Conservation (phyloP, 2,113 vertebrate genomes). For the Silurus glanis region DNA sequence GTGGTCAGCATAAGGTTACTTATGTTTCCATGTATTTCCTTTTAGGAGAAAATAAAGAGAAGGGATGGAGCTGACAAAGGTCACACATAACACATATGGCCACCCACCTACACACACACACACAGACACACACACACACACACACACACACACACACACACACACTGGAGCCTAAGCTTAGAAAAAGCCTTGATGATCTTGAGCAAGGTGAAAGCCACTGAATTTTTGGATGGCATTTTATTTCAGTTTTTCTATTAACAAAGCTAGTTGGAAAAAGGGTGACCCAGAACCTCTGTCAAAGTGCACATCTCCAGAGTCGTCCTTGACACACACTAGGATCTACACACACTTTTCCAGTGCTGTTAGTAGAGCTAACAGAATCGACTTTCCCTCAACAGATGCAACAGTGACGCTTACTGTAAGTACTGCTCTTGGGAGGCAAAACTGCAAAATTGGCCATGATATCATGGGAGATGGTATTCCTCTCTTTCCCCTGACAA, state of each 20-base stretch:
- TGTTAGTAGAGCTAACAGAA: background rate
- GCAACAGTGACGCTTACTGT: background rate
- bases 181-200: background rate
- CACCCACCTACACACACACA: too few species aligned
- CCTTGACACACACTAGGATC: background rate
- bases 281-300: background rate
- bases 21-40: background rate
- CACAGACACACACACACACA: background rate
- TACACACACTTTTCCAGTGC: background rate
- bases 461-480: background rate
- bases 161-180: too few species aligned
- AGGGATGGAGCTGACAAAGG: background rate
- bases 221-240: background rate
- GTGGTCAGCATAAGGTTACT: background rate
- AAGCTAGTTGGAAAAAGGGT: background rate
- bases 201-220: background rate
- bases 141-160: background rate
- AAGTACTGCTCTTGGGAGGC: background rate
- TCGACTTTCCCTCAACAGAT: background rate
- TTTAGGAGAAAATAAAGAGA: background rate
- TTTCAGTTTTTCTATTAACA: background rate
- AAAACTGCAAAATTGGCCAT: background rate
- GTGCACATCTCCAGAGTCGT: background rate
- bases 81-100: background rate
- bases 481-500: background rate